Base-by-base conservation (phyloP, 1,140 invertebrate genomes). In the Phortica variegata region DNA sequence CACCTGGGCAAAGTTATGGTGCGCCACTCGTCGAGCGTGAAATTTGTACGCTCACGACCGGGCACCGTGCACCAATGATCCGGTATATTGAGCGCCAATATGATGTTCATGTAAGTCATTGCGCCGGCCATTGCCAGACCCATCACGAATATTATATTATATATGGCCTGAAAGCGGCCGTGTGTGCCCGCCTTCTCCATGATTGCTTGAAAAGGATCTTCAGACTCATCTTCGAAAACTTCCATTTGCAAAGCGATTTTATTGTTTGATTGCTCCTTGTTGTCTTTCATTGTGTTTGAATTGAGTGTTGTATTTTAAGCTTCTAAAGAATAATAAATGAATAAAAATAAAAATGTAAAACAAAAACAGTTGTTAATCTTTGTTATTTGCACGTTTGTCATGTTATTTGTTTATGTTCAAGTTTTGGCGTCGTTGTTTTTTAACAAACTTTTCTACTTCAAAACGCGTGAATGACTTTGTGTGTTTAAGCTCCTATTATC, bases 21-120 rank as follows among this genome's bases (percentile, higher is more conserved):
- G 34, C 77, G 78, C 81, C 81, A 82, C 49, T 79, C 50, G 3
- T 76, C 63, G 12, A 77, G n/a, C 1, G 77, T 72, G 17, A 75
- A 75, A 56, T 81, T 80, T 2, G 78, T 75, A 2, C 56, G 45
- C 19, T 78, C 74, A 20, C 75, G 61, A 15, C 80, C 79, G 1
- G 80, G 75, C 10, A 82, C 79, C 23, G 75, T 62, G 50, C 82
- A 83, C 81, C 81, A 82, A 47, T 83, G 81, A 29, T 82, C 78
- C 0, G 81, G 82, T 47, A 78, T 71, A 12, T 77, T 73, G 20
- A 82, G 60, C 2, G 78, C 77, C 52, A 83, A 62, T 16, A 82
- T 75, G 6, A 80, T 68, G 46, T 80, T 82, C 61, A 79, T 76
- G 47, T 77, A 78, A 13, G 72, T 59, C 76, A 81, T 76, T 15